phyloP scores from a whole-genome alignment of 1,140 invertebrate species.

The Cephus cinctus region DNA sequence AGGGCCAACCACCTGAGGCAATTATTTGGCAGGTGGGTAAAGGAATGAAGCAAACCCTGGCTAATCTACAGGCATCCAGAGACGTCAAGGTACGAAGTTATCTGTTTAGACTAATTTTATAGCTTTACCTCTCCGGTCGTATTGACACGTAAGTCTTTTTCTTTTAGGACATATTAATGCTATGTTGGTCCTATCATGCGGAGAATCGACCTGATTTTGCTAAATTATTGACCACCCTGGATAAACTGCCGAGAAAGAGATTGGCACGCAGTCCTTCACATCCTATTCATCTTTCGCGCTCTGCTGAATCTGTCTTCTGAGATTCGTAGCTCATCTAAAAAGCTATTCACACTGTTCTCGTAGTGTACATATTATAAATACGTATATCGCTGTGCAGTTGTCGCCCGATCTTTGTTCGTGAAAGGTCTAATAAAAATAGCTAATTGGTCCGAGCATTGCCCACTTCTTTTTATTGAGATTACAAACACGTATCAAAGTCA shows the following conservation, averaged over 20 bases:
- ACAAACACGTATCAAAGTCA: too few relatives aligned
- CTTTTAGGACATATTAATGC: constrained; percentile 91
- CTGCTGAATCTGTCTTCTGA: constrained; percentile 90
- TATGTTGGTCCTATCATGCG: constrained; percentile 89
- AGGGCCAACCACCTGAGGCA: constrained; percentile 86
- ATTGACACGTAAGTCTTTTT: constrained; percentile 10
- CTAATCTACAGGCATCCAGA: constrained; percentile 89
- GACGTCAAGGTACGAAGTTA: constrained; percentile 84
- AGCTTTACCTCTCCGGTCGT: neutral
- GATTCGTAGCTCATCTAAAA: constrained; percentile 33
- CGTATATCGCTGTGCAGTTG: constrained; percentile 38
- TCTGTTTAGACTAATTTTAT: constrained; percentile 7
- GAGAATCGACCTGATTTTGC: constrained; percentile 88
- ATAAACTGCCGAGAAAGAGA: constrained; percentile 90
- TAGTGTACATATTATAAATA: constrained; percentile 53
- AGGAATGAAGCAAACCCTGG: constrained; percentile 93
- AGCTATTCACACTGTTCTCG: constrained; percentile 46
- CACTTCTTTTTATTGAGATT: too few relatives aligned
- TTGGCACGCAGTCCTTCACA: constrained; percentile 96
- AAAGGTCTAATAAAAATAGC: constrained; percentile 35
- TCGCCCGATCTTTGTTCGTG: constrained; percentile 46
- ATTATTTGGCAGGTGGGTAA: constrained; percentile 98
- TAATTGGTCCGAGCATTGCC: too few relatives aligned
- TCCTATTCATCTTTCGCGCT: constrained; percentile 90
- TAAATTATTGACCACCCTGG: constrained; percentile 78